Evolutionary conservation across 2,888 invertebrate genomes (phyloP), one percentile per base, ranked within the genome.

Genomic region (Herminia tarsipennalis): DNA sequence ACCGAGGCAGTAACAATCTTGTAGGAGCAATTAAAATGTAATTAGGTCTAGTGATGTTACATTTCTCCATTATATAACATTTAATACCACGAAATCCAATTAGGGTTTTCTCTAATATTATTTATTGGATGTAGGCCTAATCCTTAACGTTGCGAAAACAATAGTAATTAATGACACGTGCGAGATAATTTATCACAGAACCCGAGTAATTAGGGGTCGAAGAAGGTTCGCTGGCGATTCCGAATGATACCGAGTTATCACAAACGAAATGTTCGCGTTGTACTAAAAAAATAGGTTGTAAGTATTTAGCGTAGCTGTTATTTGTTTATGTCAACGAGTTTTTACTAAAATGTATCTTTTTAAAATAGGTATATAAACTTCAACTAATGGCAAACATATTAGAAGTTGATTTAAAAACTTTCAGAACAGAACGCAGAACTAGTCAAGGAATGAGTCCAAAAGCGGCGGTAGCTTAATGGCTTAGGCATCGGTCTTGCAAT

Each of bases 121-220:
- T 36, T 39, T 40, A 49, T 40, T 36, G 37, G 18, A 30, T 8
- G 27, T 27, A 9, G 10, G 21, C 18, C 22, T 45, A 25, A 42
- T 43, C 39, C 18, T 35, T 38, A 30, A 28, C 44, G 56, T 48
- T 49, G 44, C 45, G 17, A 44, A 59, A 70, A 70, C 70, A 66
- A 61, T 65, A 44, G 65, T 65, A 71, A 68, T 71, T 71, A 71
- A 59, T 46, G 55, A 66, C 70, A 70, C 63, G 70, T 63, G 63
- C 53, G 46, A 20, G 51, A 51, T 65, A 54, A 70, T 71, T 67
- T 60, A 66, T 70, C 48, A 57, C 53, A 52, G 40, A 22, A 29
- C 37, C 38, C 22, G 32, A 42, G 50, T 56, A 57, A 56, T 65
- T 66, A 46, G 48, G 44, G 22, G 5, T 22, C 35, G 32, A 45